Evolutionary conservation across 53 echinoderm and acorn worm species (phyloP), one percentile per base, ranked within the genome.

Genomic region (Pentamera pediparva): DNA sequence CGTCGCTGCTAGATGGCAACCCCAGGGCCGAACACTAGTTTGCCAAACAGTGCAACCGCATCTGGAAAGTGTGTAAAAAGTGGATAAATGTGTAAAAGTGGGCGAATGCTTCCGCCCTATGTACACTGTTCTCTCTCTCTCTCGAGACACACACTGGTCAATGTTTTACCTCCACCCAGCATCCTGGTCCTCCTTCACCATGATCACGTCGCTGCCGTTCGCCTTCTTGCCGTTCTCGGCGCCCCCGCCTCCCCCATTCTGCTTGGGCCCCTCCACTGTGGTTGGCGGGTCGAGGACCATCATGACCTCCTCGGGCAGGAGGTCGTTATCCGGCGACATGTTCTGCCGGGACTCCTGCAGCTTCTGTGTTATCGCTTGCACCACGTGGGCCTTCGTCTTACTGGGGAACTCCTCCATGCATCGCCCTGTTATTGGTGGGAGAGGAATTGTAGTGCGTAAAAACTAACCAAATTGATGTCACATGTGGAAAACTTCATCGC

Each of bases 331-430:
- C 4, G 40, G 39, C 4, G 40, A 40, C 11, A 57, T 12, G 11
- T 45, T 41, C 22, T 39, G 40, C 9, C 67, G 39, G 10, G 67
- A 39, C 29, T 67, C 67, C 45, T 67, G 67, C 2, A 67, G 67
- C 17, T 67, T 67, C 3, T 67, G 67, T 13, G 67, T 43, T 21
- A 67, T 67, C 15, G 67, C 67, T n/a, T 67, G 67, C 30, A 41
- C 67, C 6, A 67, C 45, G 30, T 67, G 67, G 40, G 41, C 67
- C 67, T 67, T 67, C 27, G 67, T 67, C 31, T 30, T 47, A 24
- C 67, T 45, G 6, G 67, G 67, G 45, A 67, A 67, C 29, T 67
- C 67, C 18, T 67, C 67, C 67, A 67, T 67, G 45, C 67, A 67
- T 45, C 67, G 40, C 67, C 67, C 67, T 67, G 20, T 10, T 17